Evolutionary conservation across 2,113 vertebrate species (phyloP).

Genomic region (Sander lucioperca): DNA sequence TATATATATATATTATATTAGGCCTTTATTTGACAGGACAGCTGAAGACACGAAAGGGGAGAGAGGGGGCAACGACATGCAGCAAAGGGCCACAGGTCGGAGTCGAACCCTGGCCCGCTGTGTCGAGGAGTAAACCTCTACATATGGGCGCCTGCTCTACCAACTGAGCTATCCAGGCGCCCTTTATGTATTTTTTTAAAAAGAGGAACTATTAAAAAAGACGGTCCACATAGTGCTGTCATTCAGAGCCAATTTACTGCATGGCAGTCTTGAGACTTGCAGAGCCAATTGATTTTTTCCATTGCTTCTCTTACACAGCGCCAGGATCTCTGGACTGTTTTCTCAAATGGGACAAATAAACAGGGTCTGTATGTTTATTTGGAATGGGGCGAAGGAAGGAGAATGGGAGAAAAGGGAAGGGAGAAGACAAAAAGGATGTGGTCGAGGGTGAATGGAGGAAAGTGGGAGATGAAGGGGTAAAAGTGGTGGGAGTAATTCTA

Average conservation of each 20-base stretch:
- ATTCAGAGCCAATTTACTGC: slow-evolving; percentile 78
- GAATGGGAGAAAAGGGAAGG: not conserved
- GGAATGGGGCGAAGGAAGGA: slow-evolving; percentile 24
- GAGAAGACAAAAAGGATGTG: not conserved
- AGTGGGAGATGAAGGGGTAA: slow-evolving; percentile 13
- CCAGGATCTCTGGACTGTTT: slow-evolving; percentile 62
- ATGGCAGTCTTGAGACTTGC: slow-evolving; percentile 81
- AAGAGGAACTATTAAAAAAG: slow-evolving; percentile 52
- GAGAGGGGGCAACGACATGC: too few relatives aligned
- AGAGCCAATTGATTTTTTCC: slow-evolving; percentile 79
- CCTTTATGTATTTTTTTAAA: slow-evolving; percentile 23
- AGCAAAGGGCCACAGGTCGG: too few relatives aligned
- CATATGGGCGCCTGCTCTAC: too few relatives aligned
- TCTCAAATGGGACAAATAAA: slow-evolving; percentile 73
- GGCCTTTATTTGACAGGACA: too few relatives aligned
- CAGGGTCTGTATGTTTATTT: slow-evolving; percentile 64
- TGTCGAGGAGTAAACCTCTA: too few relatives aligned
- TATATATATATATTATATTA: too few relatives aligned
- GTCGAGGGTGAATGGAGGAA: slow-evolving; percentile 19
- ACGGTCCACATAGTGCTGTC: slow-evolving; percentile 64
- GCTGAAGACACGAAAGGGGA: too few relatives aligned
- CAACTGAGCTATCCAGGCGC: too few relatives aligned
- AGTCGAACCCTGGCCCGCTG: too few relatives aligned
- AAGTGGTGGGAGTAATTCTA: slow-evolving; percentile 53
- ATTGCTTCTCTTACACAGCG: slow-evolving; percentile 53